Evolutionary conservation across 2,888 invertebrate species (phyloP), one percentile per base, ranked within the genome.

Genomic region (Ellobium chinense): DNA sequence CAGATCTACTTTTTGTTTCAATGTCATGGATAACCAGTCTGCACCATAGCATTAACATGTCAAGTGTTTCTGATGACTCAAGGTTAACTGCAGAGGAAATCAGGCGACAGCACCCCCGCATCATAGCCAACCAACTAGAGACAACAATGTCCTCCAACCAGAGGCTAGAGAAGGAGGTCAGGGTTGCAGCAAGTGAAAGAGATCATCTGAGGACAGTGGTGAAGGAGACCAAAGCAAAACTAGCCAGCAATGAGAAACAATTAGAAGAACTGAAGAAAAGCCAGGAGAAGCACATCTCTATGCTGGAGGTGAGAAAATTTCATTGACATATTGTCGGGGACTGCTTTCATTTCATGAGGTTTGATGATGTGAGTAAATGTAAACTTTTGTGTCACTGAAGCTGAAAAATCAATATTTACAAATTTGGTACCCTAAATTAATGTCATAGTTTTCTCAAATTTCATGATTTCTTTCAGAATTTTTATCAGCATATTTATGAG

Each of bases 51-150:
- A n/a, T n/a, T n/a, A n/a, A n/a, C n/a, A n/a, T n/a, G n/a, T n/a
- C n/a, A n/a, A n/a, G n/a, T 34, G n/a, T n/a, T 72, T 31, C 34
- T 72, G 56, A n/a, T 31, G 9, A 29, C 37, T 60, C 37, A 68
- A 89, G 89, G 65, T 68, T 88, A 46, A 88, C 89, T 27, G 86
- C 89, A 29, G 87, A 88, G 27, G 88, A 88, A 46, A 81, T 89
- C 0, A 82, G 89, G 29, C 86, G 85, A 37, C 89, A 89, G 46
- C 89, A 89, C 63, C 89, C 89, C 0, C 82, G 89, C 7, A 85
- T 83, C 3, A 68, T 89, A n/a, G 89, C 89, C 62, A 89, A 89
- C 76, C 85, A 88, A 63, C 65, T 89, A 4, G 89, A 89, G 62
- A 86, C 87, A 9, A 73, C 84, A 31, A 77, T 81, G 18, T 69